Conservation (phyloP, 2,113 vertebrate genomes). For the Thinocorus orbignyianus region DNA sequence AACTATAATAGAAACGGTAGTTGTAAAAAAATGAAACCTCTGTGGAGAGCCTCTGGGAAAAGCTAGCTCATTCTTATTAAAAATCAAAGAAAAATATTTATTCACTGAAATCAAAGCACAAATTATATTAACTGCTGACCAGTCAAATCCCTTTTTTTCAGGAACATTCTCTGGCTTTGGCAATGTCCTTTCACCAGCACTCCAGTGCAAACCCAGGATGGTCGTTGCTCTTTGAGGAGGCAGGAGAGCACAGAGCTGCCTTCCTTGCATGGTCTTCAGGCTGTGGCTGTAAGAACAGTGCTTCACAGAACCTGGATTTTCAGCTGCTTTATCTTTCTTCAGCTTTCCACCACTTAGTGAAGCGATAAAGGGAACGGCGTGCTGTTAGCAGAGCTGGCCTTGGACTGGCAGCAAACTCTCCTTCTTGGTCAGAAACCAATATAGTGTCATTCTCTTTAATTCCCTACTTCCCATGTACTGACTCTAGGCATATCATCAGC, state of each 20-base stretch:
- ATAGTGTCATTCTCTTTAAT: accelerated
- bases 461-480: accelerated
- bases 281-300: accelerated
- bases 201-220: background rate
- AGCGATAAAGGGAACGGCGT: accelerated
- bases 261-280: accelerated
- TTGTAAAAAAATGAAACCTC: background rate
- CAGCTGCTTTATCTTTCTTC: background rate
- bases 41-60: background rate
- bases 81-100: background rate
- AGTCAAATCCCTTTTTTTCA: background rate
- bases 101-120: background rate
- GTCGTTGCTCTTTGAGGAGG: background rate
- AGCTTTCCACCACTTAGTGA: accelerated
- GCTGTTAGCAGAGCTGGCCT: background rate
- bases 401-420: background rate
- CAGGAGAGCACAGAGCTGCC: background rate
- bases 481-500: accelerated
- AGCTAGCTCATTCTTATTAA: background rate
- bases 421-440: accelerated
- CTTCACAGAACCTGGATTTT: background rate
- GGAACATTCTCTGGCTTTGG: background rate
- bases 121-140: background rate
- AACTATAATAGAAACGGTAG: background rate
- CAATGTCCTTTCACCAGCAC: background rate